These are phyloP conservation scores for Tragelaphus imberbis DNA, from an alignment of 2,113 vertebrate species.

Conservation along the genomic window DNA sequence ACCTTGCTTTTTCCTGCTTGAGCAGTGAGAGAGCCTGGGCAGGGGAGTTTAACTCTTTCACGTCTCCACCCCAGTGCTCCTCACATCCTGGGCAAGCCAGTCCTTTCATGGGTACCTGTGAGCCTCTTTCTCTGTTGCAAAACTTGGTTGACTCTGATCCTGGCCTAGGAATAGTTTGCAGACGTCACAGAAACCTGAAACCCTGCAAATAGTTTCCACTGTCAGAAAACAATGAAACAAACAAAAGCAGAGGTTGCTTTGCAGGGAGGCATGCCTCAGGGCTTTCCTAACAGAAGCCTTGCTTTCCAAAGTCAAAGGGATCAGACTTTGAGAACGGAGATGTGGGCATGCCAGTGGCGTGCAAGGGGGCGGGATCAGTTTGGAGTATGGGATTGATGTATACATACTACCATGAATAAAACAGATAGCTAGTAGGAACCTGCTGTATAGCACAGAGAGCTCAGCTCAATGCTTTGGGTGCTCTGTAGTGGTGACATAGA, in stretches of 20 bases:
- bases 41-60: accelerated
- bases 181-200: not conserved
- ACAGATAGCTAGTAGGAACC: not conserved
- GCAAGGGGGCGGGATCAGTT: not conserved
- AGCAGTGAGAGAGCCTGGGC: not conserved
- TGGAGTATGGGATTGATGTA: not conserved
- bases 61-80: accelerated
- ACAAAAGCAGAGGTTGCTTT: not conserved
- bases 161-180: not conserved
- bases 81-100: no score
- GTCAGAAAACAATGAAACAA: not conserved
- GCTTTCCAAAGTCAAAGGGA: not conserved
- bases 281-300: not conserved
- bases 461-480: not conserved
- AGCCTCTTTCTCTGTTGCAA: not conserved
- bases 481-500: not conserved
- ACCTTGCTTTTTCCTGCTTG: no score
- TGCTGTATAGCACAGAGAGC: not conserved
- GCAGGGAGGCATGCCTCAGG: not conserved
- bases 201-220: not conserved
- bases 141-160: not conserved
- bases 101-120: not conserved
- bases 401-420: not conserved
- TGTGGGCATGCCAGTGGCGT: not conserved
- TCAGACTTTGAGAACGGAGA: not conserved